Percentiles rank a stretch among this genome's conserved stretches.
Conservation (phyloP, 2,797 vertebrate species). For the Momotus momota region DNA sequence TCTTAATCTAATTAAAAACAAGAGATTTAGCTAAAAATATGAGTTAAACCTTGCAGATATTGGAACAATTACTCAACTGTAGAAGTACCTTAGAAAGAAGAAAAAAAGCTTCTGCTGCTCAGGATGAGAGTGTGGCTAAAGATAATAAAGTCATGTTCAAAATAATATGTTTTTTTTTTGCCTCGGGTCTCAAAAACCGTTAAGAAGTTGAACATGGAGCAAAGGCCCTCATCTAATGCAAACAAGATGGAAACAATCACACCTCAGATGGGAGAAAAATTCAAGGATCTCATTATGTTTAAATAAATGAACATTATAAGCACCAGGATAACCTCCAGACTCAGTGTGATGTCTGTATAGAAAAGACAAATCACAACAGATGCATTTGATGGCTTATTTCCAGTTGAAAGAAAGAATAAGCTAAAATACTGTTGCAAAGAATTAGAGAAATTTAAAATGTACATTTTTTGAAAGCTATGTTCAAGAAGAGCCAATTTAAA, state of each 20-base stretch:
- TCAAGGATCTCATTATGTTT: neutral
- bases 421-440: neutral
- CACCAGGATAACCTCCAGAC: neutral
- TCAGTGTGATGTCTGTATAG: neutral
- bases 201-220: neutral
- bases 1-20: neutral
- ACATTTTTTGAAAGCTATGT: neutral
- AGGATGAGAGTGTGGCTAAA: neutral
- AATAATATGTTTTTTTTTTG: neutral
- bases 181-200: neutral
- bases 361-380: constrained; percentile 25
- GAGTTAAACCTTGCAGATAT: neutral
- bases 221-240: neutral
- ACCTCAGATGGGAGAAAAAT: neutral
- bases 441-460: neutral
- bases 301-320: neutral
- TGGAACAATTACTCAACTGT: neutral
- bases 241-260: neutral
- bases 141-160: neutral
- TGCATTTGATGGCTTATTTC: neutral
- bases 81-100: neutral
- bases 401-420: neutral
- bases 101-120: neutral
- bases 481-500: neutral
- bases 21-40: neutral